A percentile compares a stretch with the other conserved stretches of the same genome.
phyloP scores from a whole-genome alignment of 1,140 invertebrate species.

The Mycetomoellerius zeteki region DNA sequence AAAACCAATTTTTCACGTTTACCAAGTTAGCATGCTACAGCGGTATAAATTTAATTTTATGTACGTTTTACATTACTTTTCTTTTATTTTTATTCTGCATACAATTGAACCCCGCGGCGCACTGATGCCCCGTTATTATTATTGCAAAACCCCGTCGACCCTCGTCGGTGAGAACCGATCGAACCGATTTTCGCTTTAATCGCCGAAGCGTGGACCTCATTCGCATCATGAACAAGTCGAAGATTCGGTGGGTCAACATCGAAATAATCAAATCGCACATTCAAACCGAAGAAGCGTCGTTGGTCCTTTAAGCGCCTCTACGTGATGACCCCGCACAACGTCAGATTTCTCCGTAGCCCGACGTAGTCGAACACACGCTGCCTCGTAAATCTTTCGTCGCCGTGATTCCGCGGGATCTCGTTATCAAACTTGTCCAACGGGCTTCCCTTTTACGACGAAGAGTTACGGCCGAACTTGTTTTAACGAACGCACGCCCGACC shows the following conservation, averaged over 20 bases:
- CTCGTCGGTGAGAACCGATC: not conserved
- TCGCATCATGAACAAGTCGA: not conserved
- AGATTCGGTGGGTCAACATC: conserved; percentile 7
- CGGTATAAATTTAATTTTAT: conserved; percentile 42
- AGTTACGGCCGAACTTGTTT: conserved; percentile 54
- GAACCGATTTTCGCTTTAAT: conserved; percentile 10
- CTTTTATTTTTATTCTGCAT: conserved; percentile 2
- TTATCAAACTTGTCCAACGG: conserved; percentile 58
- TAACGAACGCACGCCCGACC: conserved; percentile 35
- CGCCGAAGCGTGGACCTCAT: not conserved
- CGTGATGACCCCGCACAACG: not conserved
- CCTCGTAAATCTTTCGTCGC: conserved; percentile 57
- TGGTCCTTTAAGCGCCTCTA: conserved; percentile 43
- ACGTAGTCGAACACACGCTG: not conserved
- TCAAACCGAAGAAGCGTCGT: conserved; percentile 7
- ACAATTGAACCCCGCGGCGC: not conserved
- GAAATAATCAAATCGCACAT: conserved; percentile 43
- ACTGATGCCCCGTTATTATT: not conserved
- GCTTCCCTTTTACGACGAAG: conserved; percentile 45
- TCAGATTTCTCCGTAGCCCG: conserved; percentile 16
- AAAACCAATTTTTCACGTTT: conserved; percentile 18
- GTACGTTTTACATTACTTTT: conserved; percentile 16
- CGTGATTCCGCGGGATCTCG: conserved; percentile 54
- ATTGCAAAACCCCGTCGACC: not conserved
- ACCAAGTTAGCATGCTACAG: conserved; percentile 15